Base-by-base conservation (phyloP, 2,797 vertebrate genomes). In the Gambusia yucatana region DNA sequence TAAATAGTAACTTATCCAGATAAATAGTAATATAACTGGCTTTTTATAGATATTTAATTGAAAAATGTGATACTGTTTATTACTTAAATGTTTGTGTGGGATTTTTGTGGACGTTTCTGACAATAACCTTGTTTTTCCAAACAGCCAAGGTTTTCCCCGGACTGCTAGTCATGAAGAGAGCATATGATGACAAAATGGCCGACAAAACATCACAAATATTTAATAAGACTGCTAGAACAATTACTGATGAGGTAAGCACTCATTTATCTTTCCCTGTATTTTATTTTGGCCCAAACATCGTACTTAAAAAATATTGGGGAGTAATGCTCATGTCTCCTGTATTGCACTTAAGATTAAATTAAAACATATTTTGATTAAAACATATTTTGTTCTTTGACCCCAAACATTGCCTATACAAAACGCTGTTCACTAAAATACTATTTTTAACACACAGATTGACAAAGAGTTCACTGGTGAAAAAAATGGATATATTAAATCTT, bases 121-220 rank as follows among this genome's bases (percentile, higher is more conserved):
- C 33, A 63, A 33, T 63, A 36, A 36, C 20, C 17, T 63, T 63
- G 7, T 36, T 63, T 36, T 14, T 1, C 16, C 30, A 63, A 63
- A 63, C 41, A 95, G 94, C 81, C 20, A 93, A 90, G 39, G 84
- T 92, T 75, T 95, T 93, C 76, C 91, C 88, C 67, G 89, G 88
- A 73, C 0, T 25, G 1, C 69, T 95, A 0, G 0, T 0, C 1
- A 1, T 88, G 13, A 0, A 1, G 2, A 28, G 0, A 0, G 0
- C 0, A 0, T 93, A 47, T 41, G 0, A 0, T 0, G 0, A 0
- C 0, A 46, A 0, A 0, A 85, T 92, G 88, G 0, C 0, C 0
- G 0, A 46, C 9, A 77, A 1, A 2, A 9, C 0, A 6, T 89
- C 92, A 59, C 0, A 0, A n/a, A 0, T 0, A 25, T 95, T 94